Base-by-base conservation (phyloP, 2,888 invertebrate species). In the Cheilosia vernalis region DNA sequence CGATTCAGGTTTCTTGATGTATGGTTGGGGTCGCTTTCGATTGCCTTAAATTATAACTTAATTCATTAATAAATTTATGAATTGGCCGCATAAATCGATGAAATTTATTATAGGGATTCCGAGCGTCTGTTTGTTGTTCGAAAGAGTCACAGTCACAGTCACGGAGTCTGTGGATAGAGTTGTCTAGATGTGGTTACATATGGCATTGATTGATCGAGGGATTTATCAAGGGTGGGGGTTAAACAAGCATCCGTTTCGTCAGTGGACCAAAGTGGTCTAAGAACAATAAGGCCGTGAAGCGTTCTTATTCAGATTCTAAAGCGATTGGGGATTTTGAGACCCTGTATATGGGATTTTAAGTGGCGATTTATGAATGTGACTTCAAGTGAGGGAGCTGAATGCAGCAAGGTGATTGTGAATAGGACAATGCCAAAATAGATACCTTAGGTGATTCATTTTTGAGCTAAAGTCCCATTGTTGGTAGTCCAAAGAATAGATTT, bases 51-150 rank as follows among this genome's bases (percentile, higher is more conserved):
- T 90, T 90, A 90, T 90, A 90, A 90, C 90, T 90, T 90, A 90
- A 90, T 90, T 90, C 90, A 90, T 90, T 90, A 90, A 90, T 90
- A 90, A 90, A 90, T 90, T 90, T 90, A 90, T 90, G 89, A 90
- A 90, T 90, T 89, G 89, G 88, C 87, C 87, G 89, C 88, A 90
- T 89, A 90, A 90, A 90, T 90, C 90, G 90, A 89, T 88, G 88
- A 79, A 89, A 90, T 90, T 90, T 89, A 90, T 90, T 88, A 87
- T 79, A 82, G 77, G 44, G 42, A 56, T 33, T 37, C 55, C 13
- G 37, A 64, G 5, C 13, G 55, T 42, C n/a, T 42, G 30, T 37
- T 70, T 76, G 42, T 74, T 77, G 51, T 79, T 72, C 58, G 42
- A 13, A 30, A 24, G 33, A 15, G 37, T 27, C 27, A 27, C 27